Base-by-base conservation (phyloP, 2,113 vertebrate species). In the Psophia crepitans region DNA sequence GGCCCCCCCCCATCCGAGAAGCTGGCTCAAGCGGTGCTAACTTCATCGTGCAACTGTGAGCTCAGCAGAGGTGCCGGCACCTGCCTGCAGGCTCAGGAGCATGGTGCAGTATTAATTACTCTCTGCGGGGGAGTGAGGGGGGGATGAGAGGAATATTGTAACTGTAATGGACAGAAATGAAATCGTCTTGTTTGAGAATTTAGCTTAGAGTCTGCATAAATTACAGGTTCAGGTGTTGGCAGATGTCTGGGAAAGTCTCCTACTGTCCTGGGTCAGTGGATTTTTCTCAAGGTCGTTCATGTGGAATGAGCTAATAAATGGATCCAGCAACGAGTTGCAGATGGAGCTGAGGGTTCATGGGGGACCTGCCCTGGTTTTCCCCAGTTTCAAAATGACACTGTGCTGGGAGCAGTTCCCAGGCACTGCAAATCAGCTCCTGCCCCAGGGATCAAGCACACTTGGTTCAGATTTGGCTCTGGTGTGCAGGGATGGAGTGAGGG, bases 271-370 rank as follows among this genome's bases (percentile, higher is more conserved):
- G 87, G 89, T 96, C 94, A 94, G 65, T 96, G 89, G 91, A 58
- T 94, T 96, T n/a, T 95, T 91, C 87, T 93, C 94, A 96, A 96
- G 94, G 94, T 94, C 14, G 19, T 39, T 96, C 77, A 60, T 12
- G 51, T 82, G 94, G 96, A 96, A 96, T 92, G 94, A 96, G 80
- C 93, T 89, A 94, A 92, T 94, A 95, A 96, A 94, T 87, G 84
- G 93, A 94, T 94, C 93, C 77, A 78, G 69, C 27, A 28, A 87
- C 0, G 41, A 97, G 93, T 74, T 95, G 77, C 96, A 95, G 93
- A 87, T 91, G 94, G 89, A 94, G 94, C 83, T 46, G 94, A 95
- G 93, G 87, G 91, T 85, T 95, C 87, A 41, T 65, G 89, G 89
- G 93, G 95, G 93, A 94, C 84, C 93, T 91, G 89, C 81, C 87